A percentile compares a stretch with the other conserved stretches of the same genome.
Evolutionary conservation across 1,140 invertebrate species (phyloP).

Genomic region (Battus philenor): DNA sequence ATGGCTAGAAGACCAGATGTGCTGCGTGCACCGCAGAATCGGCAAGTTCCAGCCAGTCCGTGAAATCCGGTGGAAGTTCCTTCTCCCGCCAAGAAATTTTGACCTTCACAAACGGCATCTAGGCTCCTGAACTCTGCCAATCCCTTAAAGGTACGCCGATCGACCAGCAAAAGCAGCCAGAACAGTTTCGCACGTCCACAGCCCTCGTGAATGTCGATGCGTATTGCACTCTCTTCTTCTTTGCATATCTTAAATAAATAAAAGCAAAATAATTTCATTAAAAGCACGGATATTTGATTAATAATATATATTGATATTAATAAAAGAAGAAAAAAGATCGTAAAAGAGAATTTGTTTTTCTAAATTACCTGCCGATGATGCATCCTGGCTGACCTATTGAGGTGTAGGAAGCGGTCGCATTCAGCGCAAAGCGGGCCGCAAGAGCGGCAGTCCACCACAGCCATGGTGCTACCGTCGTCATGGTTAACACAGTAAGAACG

Average conservation of each 20-base stretch:
- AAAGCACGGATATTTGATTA: no score
- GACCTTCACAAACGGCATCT: slow-evolving; percentile 44
- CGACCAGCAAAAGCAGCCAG: slow-evolving; percentile 94
- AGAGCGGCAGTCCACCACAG: slow-evolving; percentile 93
- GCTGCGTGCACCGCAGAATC: slow-evolving; percentile 93
- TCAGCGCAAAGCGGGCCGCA: slow-evolving; percentile 97
- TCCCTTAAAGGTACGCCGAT: slow-evolving; percentile 94
- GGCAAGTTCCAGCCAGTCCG: slow-evolving; percentile 84
- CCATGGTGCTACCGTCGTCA: slow-evolving; percentile 95
- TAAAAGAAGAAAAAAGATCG: background rate
- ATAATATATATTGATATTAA: background rate
- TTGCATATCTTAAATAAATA: slow-evolving; percentile 88
- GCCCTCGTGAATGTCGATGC: slow-evolving; percentile 96
- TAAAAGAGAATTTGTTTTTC: background rate
- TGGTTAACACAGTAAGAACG: slow-evolving; percentile 92
- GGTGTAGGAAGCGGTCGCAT: slow-evolving; percentile 95
- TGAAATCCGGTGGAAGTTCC: slow-evolving; percentile 27
- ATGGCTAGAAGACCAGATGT: slow-evolving; percentile 91
- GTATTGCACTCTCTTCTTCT: slow-evolving; percentile 95
- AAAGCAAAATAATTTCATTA: no score
- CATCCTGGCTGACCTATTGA: slow-evolving; percentile 89
- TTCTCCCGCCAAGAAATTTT: slow-evolving; percentile 34
- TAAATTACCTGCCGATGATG: slow-evolving; percentile 89
- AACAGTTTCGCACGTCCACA: slow-evolving; percentile 96
- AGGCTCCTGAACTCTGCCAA: slow-evolving; percentile 93